Base-by-base conservation (phyloP, 2,888 invertebrate genomes). In the Teinopalpus imperialis region DNA sequence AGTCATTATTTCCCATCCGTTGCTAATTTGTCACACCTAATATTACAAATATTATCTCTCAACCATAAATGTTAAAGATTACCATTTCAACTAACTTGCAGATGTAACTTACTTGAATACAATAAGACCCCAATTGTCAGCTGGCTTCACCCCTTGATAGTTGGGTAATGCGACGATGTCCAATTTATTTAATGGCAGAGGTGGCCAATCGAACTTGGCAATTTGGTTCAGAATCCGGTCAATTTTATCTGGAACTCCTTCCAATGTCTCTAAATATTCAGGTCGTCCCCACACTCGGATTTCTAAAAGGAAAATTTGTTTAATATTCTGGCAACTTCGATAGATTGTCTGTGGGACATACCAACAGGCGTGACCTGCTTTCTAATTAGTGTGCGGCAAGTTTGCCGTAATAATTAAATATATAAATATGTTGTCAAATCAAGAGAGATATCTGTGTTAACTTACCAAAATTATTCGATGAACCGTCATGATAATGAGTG, bases 111-210 rank as follows among this genome's bases (percentile, higher is more conserved):
- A 95, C 95, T 92, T 94, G 69, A 95, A 94, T 23, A 94, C 86
- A 53, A 95, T 90, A 1, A 95, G 81, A 2, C 95, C 95, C 95
- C 95, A 95, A 62, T 92, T 93, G 59, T 95, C 95, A 2, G 93
- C 92, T 0, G 95, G 94, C 55, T 93, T 92, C 1, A 93, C 91
- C 0, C 93, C 92, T 51, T 91, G 90, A 53, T 94, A 92, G 51
- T 91, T 92, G 0, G 95, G 95, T 36, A 95, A 76, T 0, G 94
- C 94, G 0, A 95, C 89, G 1, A 95, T 79, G 66, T 95, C 94
- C 51, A 95, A 70, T 65, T 92, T 92, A 0, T 90, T 85, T 26
- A 95, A 64, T 0, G 94, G 93, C 49, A 93, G 86, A 0, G 92
- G 89, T n/a, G 90, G 86, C 37, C 90, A 90, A 89, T 94, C 93